Evolutionary conservation across 1,140 invertebrate species (phyloP).

Genomic region (Drosophila paulistorum): DNA sequence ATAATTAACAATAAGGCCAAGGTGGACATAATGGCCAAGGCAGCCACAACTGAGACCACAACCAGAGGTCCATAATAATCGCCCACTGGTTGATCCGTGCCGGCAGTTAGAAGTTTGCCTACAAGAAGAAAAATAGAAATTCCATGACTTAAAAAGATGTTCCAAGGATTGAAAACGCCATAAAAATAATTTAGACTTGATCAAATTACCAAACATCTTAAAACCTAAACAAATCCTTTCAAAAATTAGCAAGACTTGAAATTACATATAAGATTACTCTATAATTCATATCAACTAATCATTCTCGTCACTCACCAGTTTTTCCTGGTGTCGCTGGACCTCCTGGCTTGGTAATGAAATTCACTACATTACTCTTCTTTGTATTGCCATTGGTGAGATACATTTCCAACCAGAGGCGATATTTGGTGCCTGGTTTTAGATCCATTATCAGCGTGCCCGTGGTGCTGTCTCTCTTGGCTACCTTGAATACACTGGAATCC

Average conservation of each 20-base stretch:
- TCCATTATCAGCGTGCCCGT: conserved; percentile 88
- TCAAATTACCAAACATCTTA: conserved; percentile 64
- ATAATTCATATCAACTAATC: not conserved
- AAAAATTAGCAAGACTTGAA: conserved; percentile 67
- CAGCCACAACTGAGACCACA: conserved; percentile 93
- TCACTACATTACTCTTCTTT: conserved; percentile 94
- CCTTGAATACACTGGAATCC: conserved; percentile 92
- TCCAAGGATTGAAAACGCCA: too few relatives aligned
- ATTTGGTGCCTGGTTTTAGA: conserved; percentile 91
- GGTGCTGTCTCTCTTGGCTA: conserved; percentile 90
- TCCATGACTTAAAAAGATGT: too few relatives aligned
- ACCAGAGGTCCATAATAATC: conserved; percentile 94
- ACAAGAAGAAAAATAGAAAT: conserved; percentile 9
- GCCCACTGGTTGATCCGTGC: conserved; percentile 83
- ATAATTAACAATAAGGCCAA: conserved; percentile 91
- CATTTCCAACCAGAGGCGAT: conserved; percentile 93
- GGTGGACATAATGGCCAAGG: conserved; percentile 91
- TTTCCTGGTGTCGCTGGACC: conserved; percentile 84
- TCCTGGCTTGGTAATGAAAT: conserved; percentile 92
- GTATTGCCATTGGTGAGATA: conserved; percentile 94
- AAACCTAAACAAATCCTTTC: conserved; percentile 65
- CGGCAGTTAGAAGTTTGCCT: conserved; percentile 87
- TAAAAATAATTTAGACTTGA: not conserved
- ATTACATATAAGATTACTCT: conserved; percentile 9
- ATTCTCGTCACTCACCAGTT: conserved; percentile 54